These are phyloP conservation scores for Liparis tanakae DNA, from an alignment of 2,797 vertebrate species.

Conservation along the genomic window DNA sequence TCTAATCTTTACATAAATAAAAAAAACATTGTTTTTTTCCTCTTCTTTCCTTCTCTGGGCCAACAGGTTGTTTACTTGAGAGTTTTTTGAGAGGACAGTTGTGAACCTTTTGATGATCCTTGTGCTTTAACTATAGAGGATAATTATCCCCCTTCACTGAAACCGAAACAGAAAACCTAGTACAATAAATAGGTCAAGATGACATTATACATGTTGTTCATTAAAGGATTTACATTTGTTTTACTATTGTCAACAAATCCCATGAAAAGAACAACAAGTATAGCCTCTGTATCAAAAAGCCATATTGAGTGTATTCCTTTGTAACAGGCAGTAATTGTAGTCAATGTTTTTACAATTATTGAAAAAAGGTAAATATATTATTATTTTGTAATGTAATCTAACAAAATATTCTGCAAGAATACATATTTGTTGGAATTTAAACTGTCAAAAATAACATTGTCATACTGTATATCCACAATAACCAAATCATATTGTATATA, in stretches of 20 bases:
- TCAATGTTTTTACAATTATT: neutral
- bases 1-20: slow-evolving; percentile 81
- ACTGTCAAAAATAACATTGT: neutral
- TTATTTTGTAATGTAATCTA: neutral
- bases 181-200: neutral
- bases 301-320: neutral
- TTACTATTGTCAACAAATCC: neutral
- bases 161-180: neutral
- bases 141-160: neutral
- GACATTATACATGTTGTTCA: neutral
- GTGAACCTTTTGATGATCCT: slow-evolving; percentile 43
- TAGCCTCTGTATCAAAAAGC: neutral
- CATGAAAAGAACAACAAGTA: neutral
- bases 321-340: neutral
- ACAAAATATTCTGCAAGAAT: neutral
- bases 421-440: neutral
- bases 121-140: slow-evolving; percentile 16
- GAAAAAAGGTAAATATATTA: neutral
- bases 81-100: slow-evolving; percentile 41
- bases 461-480: neutral
- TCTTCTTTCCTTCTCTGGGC: slow-evolving; percentile 22
- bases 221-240: neutral
- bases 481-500: neutral
- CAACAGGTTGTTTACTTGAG: slow-evolving; percentile 46
- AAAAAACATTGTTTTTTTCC: slow-evolving; percentile 45